Conservation (phyloP, 2,888 invertebrate species). For the Agrotis ipsilon region DNA sequence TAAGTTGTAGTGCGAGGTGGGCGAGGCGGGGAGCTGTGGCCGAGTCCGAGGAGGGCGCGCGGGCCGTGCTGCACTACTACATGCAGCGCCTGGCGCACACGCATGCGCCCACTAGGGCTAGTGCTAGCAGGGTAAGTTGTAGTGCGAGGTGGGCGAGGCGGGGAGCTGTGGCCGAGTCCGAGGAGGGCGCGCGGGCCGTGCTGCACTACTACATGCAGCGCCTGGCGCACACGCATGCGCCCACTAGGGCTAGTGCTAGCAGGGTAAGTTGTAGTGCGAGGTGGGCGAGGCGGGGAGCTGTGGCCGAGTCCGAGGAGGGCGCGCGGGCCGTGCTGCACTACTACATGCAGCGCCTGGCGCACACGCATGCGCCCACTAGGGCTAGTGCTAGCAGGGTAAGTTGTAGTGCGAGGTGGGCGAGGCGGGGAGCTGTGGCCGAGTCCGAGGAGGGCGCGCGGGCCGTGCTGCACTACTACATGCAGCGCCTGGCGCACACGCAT, state of each 20-base stretch:
- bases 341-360: constrained; percentile 3
- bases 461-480: constrained; percentile 3
- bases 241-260: neutral
- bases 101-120: neutral
- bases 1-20: neutral
- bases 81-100: constrained; percentile 3
- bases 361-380: neutral
- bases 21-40: no score
- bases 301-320: no score
- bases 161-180: no score
- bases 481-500: constrained; percentile 3
- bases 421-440: no score
- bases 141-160: neutral
- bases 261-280: neutral
- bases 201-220: constrained; percentile 3
- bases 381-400: constrained; percentile 1
- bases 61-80: constrained; percentile 1
- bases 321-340: constrained; percentile 1
- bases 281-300: no score
- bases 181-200: neutral
- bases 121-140: neutral
- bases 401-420: neutral
- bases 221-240: constrained; percentile 1
- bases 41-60: neutral
- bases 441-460: neutral